Evolutionary conservation across 2,888 invertebrate genomes (phyloP).

Genomic region (Cancer borealis): DNA sequence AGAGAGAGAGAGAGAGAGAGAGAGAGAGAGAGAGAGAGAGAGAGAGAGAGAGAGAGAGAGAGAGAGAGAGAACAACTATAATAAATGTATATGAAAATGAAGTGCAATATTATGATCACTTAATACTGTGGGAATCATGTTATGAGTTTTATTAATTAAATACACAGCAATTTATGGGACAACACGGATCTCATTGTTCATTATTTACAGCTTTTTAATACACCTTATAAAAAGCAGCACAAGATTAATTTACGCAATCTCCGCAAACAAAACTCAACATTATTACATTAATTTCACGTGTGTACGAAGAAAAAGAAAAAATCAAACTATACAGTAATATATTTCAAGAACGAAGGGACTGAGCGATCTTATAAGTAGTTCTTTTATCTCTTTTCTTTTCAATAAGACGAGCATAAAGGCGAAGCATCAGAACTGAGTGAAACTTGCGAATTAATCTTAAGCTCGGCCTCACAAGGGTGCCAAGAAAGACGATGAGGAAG

Average conservation of each 20-base stretch:
- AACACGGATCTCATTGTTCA: not conserved
- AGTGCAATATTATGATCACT: not conserved
- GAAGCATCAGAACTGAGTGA: not conserved
- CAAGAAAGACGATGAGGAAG: not conserved
- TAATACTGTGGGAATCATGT: not conserved
- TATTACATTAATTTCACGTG: not conserved
- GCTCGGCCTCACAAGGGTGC: not conserved
- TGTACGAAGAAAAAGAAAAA: not conserved
- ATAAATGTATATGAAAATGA: not conserved
- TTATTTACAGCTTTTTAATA: slow-evolving; percentile 3
- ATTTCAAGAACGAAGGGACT: not conserved
- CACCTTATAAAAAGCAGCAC: not conserved
- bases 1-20: slow-evolving; percentile 33
- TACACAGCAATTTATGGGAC: slow-evolving; percentile 18
- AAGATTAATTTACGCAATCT: not conserved
- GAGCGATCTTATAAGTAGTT: not conserved
- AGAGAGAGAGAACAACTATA: not conserved
- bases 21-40: slow-evolving; percentile 10
- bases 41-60: slow-evolving; percentile 24
- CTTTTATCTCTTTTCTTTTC: not conserved
- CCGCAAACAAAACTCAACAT: not conserved
- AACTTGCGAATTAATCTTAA: not conserved
- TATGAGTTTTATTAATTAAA: not conserved
- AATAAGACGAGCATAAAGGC: not conserved
- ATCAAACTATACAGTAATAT: not conserved